A percentile compares a stretch with the other conserved stretches of the same genome.
These are phyloP conservation scores for Acronicta aceris DNA, from an alignment of 2,888 invertebrate genomes.

Conservation along the genomic window DNA sequence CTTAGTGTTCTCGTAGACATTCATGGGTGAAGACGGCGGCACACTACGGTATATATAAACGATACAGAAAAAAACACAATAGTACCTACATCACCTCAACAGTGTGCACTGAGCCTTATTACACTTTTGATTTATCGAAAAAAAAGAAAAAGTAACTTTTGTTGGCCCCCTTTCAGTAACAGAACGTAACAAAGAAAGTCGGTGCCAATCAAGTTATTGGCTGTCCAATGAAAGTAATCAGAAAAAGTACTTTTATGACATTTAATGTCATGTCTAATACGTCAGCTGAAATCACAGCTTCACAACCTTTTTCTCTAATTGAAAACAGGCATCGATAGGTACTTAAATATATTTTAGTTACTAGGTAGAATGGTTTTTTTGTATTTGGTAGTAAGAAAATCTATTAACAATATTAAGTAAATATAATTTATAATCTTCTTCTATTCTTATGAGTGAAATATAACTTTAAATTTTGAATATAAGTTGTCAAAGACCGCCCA, in stretches of 20 bases:
- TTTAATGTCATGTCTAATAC: constrained; percentile 31
- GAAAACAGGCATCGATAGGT: not conserved
- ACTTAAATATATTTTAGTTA: no score
- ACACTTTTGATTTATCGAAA: constrained; percentile 43
- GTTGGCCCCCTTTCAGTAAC: constrained; percentile 15
- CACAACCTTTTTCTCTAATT: constrained; percentile 10
- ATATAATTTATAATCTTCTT: no score
- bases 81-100: not conserved
- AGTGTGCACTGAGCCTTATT: constrained; percentile 4
- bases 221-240: constrained; percentile 51
- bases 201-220: constrained; percentile 54
- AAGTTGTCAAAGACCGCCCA: no score
- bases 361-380: no score
- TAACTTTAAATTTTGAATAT: no score
- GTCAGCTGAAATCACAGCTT: constrained; percentile 8
- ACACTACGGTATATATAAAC: not conserved
- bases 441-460: no score
- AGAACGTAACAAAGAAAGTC: constrained; percentile 43
- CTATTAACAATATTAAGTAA: no score
- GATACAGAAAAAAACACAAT: not conserved
- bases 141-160: constrained; percentile 31
- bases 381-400: no score
- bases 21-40: not conserved
- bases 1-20: no score
- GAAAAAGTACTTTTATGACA: constrained; percentile 47